Percentiles rank a stretch among this genome's conserved stretches.
These are phyloP conservation scores for Phyllostomus discolor DNA, from an alignment of 2,113 vertebrate species.

Conservation along the genomic window DNA sequence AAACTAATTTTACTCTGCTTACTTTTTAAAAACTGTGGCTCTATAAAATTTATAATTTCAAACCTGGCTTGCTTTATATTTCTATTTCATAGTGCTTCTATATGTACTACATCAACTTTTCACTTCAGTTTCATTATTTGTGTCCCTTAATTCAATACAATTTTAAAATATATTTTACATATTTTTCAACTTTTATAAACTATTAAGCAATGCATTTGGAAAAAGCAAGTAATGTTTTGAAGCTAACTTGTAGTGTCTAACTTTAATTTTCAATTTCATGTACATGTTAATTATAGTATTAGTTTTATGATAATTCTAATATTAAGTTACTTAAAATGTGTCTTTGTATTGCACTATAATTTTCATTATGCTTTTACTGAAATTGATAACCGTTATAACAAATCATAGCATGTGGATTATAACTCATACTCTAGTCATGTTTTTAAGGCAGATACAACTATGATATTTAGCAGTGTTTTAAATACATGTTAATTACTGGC, in stretches of 20 bases:
- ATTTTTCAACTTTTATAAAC: not conserved
- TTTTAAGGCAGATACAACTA: not conserved
- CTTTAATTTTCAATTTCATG: not conserved
- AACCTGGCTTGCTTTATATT: not conserved
- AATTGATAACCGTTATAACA: not conserved
- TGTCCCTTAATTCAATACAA: not conserved
- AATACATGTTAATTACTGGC: not conserved
- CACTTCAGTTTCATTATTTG: not conserved
- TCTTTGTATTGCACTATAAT: not conserved
- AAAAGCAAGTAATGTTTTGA: not conserved
- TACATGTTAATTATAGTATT: not conserved
- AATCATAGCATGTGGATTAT: not conserved
- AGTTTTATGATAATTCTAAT: not conserved
- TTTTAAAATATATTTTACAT: not conserved
- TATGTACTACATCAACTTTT: not conserved
- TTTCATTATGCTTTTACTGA: not conserved
- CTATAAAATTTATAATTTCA: not conserved
- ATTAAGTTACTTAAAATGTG: not conserved
- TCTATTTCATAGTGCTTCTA: not conserved
- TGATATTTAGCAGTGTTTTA: not conserved
- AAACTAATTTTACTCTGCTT: not conserved
- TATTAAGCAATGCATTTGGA: not conserved
- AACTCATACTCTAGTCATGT: not conserved
- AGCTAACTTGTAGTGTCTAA: not conserved
- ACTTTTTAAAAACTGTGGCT: not conserved